Conservation (phyloP, 2,113 vertebrate species). For the Rhabdomys dilectus region DNA sequence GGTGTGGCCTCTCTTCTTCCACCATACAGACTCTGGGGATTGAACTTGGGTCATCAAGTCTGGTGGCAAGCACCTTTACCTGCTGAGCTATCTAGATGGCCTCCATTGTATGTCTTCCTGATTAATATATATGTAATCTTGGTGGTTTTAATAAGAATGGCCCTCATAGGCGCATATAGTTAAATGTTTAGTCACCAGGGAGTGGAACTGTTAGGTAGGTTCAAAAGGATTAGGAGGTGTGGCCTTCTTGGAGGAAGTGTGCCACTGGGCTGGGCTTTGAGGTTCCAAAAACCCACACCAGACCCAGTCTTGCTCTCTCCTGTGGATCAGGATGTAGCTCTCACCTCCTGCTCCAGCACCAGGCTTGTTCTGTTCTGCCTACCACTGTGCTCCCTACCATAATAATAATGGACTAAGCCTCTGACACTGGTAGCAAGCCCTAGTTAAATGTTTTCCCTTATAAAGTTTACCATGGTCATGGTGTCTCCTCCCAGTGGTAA, state of each 20-base stretch:
- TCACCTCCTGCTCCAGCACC: neutral
- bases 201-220: neutral
- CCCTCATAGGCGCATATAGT: neutral
- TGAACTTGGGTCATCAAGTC: neutral
- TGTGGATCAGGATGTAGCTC: neutral
- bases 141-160: neutral
- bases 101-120: neutral
- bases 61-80: neutral
- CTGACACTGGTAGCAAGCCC: neutral
- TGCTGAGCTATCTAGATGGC: neutral
- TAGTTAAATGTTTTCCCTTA: neutral
- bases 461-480: fast-evolving
- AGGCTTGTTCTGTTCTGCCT: neutral
- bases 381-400: neutral
- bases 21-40: neutral
- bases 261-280: no score
- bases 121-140: neutral
- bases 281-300: neutral
- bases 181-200: neutral
- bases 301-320: neutral
- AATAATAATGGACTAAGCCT: neutral
- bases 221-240: neutral
- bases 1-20: no score
- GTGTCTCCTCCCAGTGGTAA: neutral
- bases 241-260: neutral